Percentiles rank a stretch among this genome's conserved stretches.
These are phyloP conservation scores for Carlito syrichta DNA, from an alignment of 2,113 vertebrate species.

Conservation along the genomic window DNA sequence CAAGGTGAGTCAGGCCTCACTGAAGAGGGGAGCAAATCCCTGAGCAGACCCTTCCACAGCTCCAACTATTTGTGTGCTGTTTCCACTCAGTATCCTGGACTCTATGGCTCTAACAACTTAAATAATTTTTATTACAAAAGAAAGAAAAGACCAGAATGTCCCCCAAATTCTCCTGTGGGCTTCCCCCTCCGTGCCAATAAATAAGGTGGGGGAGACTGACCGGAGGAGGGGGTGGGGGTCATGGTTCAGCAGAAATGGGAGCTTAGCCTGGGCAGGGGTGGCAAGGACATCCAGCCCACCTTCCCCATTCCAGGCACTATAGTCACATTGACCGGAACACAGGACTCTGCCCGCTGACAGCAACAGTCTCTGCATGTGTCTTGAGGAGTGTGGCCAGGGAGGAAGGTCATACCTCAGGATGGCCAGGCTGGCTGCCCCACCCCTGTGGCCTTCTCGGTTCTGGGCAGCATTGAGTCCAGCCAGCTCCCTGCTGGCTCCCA, in stretches of 20 bases:
- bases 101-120: slow-evolving; percentile 74
- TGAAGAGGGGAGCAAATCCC: neutral
- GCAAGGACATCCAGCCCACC: neutral
- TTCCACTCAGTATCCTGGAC: neutral
- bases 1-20: neutral
- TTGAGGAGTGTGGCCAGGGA: slow-evolving; percentile 51
- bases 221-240: slow-evolving; percentile 29
- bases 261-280: neutral
- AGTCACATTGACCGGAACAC: slow-evolving; percentile 41
- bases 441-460: neutral
- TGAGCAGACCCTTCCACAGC: neutral
- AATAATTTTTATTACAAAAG: slow-evolving; percentile 80
- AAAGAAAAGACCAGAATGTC: slow-evolving; percentile 68
- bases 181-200: slow-evolving; percentile 67
- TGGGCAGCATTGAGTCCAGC: slow-evolving; percentile 43
- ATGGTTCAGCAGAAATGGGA: slow-evolving; percentile 58
- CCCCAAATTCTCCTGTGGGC: slow-evolving; percentile 55
- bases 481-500: slow-evolving; percentile 53
- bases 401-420: neutral
- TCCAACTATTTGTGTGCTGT: neutral
- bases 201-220: slow-evolving; percentile 73
- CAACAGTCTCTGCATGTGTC: slow-evolving; percentile 1
- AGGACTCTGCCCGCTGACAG: slow-evolving; percentile 19
- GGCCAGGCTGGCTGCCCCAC: neutral
- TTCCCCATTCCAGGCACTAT: neutral